These are phyloP conservation scores for Hycleus cichorii DNA, from an alignment of 1,140 invertebrate genomes.

Conservation along the genomic window DNA sequence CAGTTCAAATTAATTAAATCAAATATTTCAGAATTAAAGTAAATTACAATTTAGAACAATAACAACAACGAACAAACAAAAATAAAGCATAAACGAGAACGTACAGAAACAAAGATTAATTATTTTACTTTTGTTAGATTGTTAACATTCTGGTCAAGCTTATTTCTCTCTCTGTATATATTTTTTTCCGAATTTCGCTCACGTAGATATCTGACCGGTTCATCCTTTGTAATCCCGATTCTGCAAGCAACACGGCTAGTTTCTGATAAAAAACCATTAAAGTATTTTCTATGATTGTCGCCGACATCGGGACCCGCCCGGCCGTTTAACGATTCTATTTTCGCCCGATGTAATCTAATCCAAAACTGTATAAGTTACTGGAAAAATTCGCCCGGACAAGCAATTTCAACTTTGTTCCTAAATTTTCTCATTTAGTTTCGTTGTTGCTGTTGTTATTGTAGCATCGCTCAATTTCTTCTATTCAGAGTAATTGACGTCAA, in stretches of 20 bases:
- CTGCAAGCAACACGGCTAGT: slow-evolving; percentile 6
- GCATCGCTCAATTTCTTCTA: not conserved
- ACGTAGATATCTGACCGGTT: slow-evolving; percentile 11
- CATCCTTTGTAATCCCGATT: slow-evolving; percentile 14
- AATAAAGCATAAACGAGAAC: not conserved
- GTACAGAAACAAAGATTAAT: not conserved
- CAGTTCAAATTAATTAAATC: too few relatives aligned
- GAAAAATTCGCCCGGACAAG: too few relatives aligned
- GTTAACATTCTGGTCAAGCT: not conserved
- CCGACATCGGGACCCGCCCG: too few relatives aligned
- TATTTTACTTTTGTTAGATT: not conserved
- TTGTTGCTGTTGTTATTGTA: too few relatives aligned
- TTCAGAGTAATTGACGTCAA: not conserved
- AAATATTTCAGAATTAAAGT: too few relatives aligned
- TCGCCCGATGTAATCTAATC: not conserved
- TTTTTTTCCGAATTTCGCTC: slow-evolving; percentile 7
- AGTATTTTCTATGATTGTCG: not conserved
- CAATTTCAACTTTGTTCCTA: too few relatives aligned
- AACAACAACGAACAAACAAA: too few relatives aligned
- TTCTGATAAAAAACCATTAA: not conserved
- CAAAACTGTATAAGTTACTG: not conserved
- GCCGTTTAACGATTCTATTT: not conserved
- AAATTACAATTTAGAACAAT: too few relatives aligned
- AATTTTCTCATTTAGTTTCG: too few relatives aligned
- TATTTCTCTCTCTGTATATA: slow-evolving; percentile 2